Base-by-base conservation (phyloP, 1,140 invertebrate genomes). In the Drosophila kikkawai region DNA sequence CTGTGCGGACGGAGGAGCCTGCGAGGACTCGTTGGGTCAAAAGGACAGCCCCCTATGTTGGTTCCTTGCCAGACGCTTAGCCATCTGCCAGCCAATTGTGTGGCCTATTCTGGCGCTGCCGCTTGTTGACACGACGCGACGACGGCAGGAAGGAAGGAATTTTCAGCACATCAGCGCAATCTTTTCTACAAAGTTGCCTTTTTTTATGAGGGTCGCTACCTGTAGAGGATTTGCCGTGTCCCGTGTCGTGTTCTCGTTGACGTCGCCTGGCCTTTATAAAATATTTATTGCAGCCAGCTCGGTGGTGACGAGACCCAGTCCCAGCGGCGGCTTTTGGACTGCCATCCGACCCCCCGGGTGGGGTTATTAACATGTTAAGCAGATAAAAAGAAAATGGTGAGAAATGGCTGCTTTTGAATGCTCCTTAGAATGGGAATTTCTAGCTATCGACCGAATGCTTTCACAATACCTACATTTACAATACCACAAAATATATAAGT, bases 31-130 rank as follows among this genome's bases (percentile, higher is more conserved):
- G 39, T 36, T 41, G 53, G 59, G 70, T 56, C 61, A 59, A 73
- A 69, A 55, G 74, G 75, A 71, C 73, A 63, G 42, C 36, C 70
- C 48, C 57, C 56, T 56, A 68, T 80, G 81, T 76, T 76, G 81
- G 58, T 39, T 71, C 37, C 44, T 42, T 84, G 71, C 75, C 76
- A 80, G 73, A 42, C 71, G 55, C 41, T 83, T 83, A 80, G 83
- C 83, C 84, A 87, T 87, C 82, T 83, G 83, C 56, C 83, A 87
- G 83, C 76, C 83, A 87, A 87, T 87, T 87, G 84, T 87, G 83
- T 82, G 71, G 71, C 82, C 83, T 71, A 79, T 69, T 41, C 65
- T 66, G 32, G 11, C 29, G 47, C 22, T 57, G 57, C 26, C 61
- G 79, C n/a, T 70, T 47, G 65, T 80, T 78, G 84, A 83, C 76